Evolutionary conservation across 2,797 vertebrate species (phyloP).

Genomic region (Hyperoplus lanceolatus): DNA sequence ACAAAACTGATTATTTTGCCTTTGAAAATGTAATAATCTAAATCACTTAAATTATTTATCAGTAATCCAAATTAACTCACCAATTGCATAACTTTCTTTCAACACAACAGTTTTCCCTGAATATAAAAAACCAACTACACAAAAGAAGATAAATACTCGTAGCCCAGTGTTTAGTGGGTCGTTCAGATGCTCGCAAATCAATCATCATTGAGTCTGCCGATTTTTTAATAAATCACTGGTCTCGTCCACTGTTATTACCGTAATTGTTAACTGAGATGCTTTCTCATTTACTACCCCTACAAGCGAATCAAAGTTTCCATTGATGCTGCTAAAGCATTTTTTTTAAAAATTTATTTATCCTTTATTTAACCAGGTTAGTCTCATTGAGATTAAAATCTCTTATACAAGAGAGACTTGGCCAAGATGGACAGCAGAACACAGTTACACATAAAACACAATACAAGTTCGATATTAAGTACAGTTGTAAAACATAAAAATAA

Average conservation of each 20-base stretch:
- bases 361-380: no score
- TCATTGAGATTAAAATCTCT: no score
- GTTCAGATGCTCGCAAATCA: neutral
- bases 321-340: neutral
- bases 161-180: constrained; percentile 13
- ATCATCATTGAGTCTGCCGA: constrained; percentile 6
- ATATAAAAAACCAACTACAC: neutral
- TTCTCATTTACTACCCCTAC: neutral
- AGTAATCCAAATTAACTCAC: neutral
- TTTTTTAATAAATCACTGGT: constrained; percentile 52
- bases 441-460: no score
- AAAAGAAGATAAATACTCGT: neutral
- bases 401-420: no score
- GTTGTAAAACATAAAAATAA: no score
- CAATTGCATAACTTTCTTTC: constrained; percentile 3
- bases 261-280: constrained; percentile 2
- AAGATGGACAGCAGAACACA: no score
- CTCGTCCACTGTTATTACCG: constrained; percentile 22
- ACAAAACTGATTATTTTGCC: neutral
- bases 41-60: neutral
- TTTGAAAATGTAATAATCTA: neutral
- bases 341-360: no score
- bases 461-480: no score
- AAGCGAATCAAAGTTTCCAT: neutral
- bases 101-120: neutral